These are phyloP conservation scores for Nicator chloris DNA, from an alignment of 2,113 vertebrate species.

Conservation along the genomic window DNA sequence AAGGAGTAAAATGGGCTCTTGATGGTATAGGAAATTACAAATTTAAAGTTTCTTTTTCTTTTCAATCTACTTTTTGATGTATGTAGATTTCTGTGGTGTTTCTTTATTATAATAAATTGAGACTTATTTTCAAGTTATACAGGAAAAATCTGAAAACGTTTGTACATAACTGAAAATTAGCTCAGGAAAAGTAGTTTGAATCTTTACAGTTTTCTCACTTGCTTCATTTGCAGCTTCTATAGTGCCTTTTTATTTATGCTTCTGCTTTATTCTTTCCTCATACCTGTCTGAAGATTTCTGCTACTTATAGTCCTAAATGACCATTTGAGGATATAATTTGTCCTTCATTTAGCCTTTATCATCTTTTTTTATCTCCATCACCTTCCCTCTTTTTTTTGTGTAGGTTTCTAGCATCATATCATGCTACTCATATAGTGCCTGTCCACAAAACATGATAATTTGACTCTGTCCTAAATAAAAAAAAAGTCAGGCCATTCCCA, in stretches of 20 bases:
- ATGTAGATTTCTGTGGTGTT: not conserved
- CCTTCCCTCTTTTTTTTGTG: not conserved
- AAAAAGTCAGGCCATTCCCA: not conserved
- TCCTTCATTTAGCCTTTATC: not conserved
- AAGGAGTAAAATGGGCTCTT: not conserved
- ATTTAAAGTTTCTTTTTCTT: not conserved
- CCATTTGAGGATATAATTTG: not conserved
- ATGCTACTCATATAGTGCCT: not conserved
- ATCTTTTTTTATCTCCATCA: not conserved
- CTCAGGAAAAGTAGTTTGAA: not conserved
- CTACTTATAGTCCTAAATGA: not conserved
- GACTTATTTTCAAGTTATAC: not conserved
- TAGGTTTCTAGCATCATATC: not conserved
- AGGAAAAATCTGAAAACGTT: not conserved
- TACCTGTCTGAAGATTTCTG: not conserved
- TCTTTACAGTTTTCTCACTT: not conserved
- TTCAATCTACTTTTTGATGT: not conserved
- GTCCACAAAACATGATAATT: not conserved
- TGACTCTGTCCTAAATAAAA: not conserved
- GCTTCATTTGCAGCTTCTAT: not conserved
- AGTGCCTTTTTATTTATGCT: not conserved
- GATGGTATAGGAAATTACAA: not conserved
- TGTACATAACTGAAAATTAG: not conserved
- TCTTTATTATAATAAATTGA: not conserved
- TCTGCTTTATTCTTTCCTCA: not conserved